A percentile compares a stretch with the other conserved stretches of the same genome.
Evolutionary conservation across 2,888 invertebrate genomes (phyloP).

Genomic region (Embidobia sp.): DNA sequence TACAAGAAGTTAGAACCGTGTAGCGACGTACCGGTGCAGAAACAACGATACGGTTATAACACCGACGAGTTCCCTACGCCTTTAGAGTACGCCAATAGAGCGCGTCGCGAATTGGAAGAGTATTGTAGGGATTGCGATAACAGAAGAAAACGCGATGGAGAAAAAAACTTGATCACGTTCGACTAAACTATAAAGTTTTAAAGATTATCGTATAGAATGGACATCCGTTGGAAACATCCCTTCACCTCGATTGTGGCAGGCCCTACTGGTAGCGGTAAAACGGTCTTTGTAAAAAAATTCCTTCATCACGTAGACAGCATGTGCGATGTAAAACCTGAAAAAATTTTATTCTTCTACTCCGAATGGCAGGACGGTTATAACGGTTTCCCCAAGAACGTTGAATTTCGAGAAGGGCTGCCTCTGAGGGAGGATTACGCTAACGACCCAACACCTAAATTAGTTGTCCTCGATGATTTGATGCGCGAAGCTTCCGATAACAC

Average conservation of each 20-base stretch:
- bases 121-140: too few species aligned
- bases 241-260: conserved; percentile 7
- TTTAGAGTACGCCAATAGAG: too few species aligned
- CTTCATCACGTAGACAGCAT: background rate
- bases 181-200: too few species aligned
- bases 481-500: conserved; percentile 7
- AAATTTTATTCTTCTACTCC: conserved; percentile 52
- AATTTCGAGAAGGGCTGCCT: conserved; percentile 47
- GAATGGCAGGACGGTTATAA: conserved; percentile 47
- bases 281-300: conserved; percentile 33
- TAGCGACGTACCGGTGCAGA: too few species aligned
- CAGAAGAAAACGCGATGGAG: too few species aligned
- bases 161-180: too few species aligned
- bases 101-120: too few species aligned
- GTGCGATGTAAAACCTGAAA: conserved; percentile 24
- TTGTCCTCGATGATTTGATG: conserved; percentile 44
- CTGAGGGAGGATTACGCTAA: conserved; percentile 14
- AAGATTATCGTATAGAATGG: too few species aligned
- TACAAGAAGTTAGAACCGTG: too few species aligned
- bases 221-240: conserved; percentile 13
- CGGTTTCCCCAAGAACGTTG: conserved; percentile 13
- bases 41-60: too few species aligned
- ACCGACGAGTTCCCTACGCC: too few species aligned
- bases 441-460: conserved; percentile 19
- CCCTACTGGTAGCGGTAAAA: conserved; percentile 37